Evolutionary conservation across 2,888 invertebrate species (phyloP).

Genomic region (Strigamia maritima): DNA sequence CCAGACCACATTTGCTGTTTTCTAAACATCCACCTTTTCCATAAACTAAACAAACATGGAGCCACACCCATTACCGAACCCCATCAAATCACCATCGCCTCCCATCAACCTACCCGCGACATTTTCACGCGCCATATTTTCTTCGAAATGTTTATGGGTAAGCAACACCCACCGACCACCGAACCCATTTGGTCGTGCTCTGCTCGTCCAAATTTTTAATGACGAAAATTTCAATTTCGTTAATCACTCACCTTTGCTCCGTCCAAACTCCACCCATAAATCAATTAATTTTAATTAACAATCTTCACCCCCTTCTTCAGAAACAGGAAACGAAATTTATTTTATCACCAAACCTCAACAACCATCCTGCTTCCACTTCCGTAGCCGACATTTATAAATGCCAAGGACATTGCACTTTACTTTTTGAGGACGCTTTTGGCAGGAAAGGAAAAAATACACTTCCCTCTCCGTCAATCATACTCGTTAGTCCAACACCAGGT

Average conservation of each 20-base stretch:
- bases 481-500: not conserved
- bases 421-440: not conserved
- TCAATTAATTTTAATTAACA: conserved; percentile 23
- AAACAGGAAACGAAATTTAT: conserved; percentile 17
- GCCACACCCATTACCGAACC: conserved; percentile 22
- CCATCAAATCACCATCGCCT: not conserved
- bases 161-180: not conserved
- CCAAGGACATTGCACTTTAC: conserved; percentile 26
- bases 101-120: conserved; percentile 22
- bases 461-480: not conserved
- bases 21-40: conserved; percentile 22
- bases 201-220: not conserved
- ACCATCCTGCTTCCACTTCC: conserved; percentile 11
- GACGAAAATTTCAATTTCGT: not conserved
- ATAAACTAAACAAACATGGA: conserved; percentile 28
- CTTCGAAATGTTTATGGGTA: not conserved
- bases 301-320: conserved; percentile 17
- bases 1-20: conserved; percentile 18
- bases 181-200: not conserved
- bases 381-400: conserved; percentile 17
- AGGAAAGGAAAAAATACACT: not conserved
- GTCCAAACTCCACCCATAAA: conserved; percentile 22
- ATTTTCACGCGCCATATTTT: conserved; percentile 22
- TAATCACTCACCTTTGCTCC: conserved; percentile 1
- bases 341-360: conserved; percentile 6